Evolutionary conservation across 2,797 vertebrate species (phyloP), one percentile per base, ranked within the genome.

Genomic region (Sciaenops ocellatus): DNA sequence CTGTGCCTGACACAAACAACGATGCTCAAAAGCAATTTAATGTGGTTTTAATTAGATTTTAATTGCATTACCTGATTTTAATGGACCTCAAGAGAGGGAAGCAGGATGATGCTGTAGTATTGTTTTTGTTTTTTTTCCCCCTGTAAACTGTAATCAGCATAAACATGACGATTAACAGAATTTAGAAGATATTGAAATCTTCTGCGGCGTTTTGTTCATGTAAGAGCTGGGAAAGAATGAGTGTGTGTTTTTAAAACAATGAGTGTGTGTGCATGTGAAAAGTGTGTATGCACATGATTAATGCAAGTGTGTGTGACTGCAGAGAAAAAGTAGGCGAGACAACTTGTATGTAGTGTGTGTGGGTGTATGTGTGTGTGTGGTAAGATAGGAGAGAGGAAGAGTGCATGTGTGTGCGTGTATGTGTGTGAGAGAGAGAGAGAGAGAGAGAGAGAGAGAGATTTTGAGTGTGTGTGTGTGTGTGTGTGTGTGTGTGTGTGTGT

Each of bases 61-160:
- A 90, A 92, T 89, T 85, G 82, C 84, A 68, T 92, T 90, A 92
- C 91, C 91, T 92, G 91, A 91, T 91, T 81, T 84, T 89, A 88
- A 86, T 67, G 54, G 85, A 90, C 67, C 89, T 89, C 51, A 1
- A 56, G 81, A 56, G 81, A 79, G 74, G 85, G 75, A 74, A 12
- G 76, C 70, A 18, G 61, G 63, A 56, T 20, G 77, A 51, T 28
- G 64, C 48, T 24, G 34, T 65, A 44, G 65, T 69, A 66, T 55
- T 78, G 47, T 17, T 44, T 38, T 24, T 74, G 61, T 69, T 57
- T 26, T 44, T 73, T 59, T 24, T 9, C 34, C 2, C 2, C 61
- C 46, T 63, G 75, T 64, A 78, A 84, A 84, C 57, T 61, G 52
- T 60, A 48, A 79, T 82, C 60, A 65, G 60, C 74, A 73, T 84